Percentiles rank a stretch among this genome's conserved stretches.
Evolutionary conservation across 2,113 vertebrate genomes (phyloP).

Genomic region (Dasyurus viverrinus): DNA sequence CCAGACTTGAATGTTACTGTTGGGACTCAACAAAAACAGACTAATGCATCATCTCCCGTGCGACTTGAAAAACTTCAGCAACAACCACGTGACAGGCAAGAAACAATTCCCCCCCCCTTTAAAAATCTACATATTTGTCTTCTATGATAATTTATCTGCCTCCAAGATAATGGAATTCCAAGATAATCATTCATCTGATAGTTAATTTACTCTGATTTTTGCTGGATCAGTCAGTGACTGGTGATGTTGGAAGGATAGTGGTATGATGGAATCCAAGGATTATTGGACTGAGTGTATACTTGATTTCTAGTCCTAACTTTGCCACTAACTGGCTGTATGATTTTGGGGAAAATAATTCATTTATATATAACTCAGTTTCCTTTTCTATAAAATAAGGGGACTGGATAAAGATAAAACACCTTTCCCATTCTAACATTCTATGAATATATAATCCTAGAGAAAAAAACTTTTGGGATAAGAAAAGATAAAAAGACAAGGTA

Average conservation of each 20-base stretch:
- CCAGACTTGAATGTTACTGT: slow-evolving; percentile 70
- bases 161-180: background rate
- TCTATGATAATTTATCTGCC: slow-evolving; percentile 14
- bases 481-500: slow-evolving; percentile 8
- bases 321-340: background rate
- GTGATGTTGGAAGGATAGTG: background rate
- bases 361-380: background rate
- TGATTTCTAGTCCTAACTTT: background rate
- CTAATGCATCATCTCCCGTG: background rate
- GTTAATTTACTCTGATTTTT: background rate
- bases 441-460: background rate
- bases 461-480: background rate
- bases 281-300: background rate
- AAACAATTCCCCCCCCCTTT: background rate
- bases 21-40: background rate
- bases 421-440: background rate
- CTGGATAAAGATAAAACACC: background rate
- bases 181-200: background rate
- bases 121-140: background rate
- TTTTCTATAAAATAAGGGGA: background rate
- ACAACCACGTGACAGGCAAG: slow-evolving; percentile 73
- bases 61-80: slow-evolving; percentile 66
- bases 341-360: background rate
- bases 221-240: background rate
- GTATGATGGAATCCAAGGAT: background rate